Percentiles rank a stretch among this genome's conserved stretches.
phyloP scores from a whole-genome alignment of 2,113 vertebrate species.

The Oreochromis tanganicae region DNA sequence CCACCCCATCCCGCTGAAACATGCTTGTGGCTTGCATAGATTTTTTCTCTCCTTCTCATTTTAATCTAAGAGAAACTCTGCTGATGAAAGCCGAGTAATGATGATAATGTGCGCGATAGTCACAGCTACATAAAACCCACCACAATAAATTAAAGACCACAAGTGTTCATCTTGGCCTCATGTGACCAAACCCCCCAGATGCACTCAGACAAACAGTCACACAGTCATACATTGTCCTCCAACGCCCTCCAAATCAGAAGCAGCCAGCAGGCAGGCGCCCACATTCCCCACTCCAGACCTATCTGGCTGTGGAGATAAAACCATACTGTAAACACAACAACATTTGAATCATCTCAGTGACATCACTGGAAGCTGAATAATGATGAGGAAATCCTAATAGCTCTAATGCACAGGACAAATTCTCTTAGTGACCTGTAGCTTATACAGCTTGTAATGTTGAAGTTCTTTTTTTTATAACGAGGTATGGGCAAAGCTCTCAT shows the following conservation, averaged over 20 bases:
- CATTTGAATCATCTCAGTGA: constrained; percentile 39
- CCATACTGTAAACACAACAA: constrained; percentile 52
- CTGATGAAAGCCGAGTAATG: constrained; percentile 62
- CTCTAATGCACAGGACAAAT: background rate
- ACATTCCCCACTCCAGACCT: constrained; percentile 24
- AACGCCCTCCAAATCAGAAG: constrained; percentile 46
- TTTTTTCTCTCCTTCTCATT: constrained; percentile 9
- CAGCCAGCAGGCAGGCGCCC: constrained; percentile 47
- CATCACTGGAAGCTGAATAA: background rate
- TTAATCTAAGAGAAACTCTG: constrained; percentile 45
- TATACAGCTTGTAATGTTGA: background rate
- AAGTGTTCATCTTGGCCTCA: constrained; percentile 41
- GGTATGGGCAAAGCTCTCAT: background rate
- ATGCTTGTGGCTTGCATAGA: constrained; percentile 49
- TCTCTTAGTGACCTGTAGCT: background rate
- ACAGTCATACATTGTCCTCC: constrained; percentile 53
- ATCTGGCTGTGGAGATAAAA: constrained; percentile 53
- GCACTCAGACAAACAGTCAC: constrained; percentile 40
- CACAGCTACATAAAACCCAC: constrained; percentile 51
- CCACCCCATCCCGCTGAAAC: constrained; percentile 16
- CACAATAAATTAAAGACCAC: constrained; percentile 63
- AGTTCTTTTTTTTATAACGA: background rate
- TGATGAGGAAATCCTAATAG: constrained; percentile 2
- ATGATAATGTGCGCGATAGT: constrained; percentile 61
- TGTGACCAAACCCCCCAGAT: constrained; percentile 48